Base-by-base conservation (phyloP, 2,888 invertebrate genomes). In the Agonopterix heracliana region DNA sequence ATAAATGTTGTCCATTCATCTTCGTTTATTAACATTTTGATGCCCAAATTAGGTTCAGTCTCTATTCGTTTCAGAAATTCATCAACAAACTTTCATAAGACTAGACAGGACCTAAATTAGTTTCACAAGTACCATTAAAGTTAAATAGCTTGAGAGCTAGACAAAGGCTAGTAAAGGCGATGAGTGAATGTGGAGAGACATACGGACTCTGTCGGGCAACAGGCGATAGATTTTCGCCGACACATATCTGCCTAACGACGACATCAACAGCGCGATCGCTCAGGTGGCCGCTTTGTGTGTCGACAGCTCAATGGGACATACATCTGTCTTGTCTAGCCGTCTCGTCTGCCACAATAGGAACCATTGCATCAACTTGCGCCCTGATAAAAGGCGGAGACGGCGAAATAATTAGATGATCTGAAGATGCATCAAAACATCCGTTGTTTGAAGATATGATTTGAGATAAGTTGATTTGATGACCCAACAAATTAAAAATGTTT, bases 251-350 rank as follows among this genome's bases (percentile, higher is more conserved):
- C 47, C 50, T 63, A 66, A 65, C 61, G 62, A 65, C 61, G 56
- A 55, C 64, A 68, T 70, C 67, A 66, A 58, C 59, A 51, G 57
- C 49, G 50, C 59, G 56, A 71, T 70, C 71, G 65, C 64, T 75
- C 71, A 74, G 72, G 70, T 73, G 70, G 61, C 58, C 12, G 11
- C 64, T 67, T 67, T 69, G 73, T 69, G 59, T 61, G 56, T 58
- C 57, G 75, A 80, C 78, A 78, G 67, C 66, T 79, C 73, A 74
- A 80, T 81, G 68, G 68, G 63, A 72, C 68, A 74, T 66, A 69
- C 67, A 74, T 74, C 68, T 72, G 68, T 78, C 76, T 71, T 62
- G 68, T 66, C 64, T 59, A 61, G 57, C 53, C 56, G 56, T 60
- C 59, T 58, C 51, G 57, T 51, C 53, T 52, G 52, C 51, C 53